Base-by-base conservation (phyloP, 1,140 invertebrate species). In the Heliconius nattereri region DNA sequence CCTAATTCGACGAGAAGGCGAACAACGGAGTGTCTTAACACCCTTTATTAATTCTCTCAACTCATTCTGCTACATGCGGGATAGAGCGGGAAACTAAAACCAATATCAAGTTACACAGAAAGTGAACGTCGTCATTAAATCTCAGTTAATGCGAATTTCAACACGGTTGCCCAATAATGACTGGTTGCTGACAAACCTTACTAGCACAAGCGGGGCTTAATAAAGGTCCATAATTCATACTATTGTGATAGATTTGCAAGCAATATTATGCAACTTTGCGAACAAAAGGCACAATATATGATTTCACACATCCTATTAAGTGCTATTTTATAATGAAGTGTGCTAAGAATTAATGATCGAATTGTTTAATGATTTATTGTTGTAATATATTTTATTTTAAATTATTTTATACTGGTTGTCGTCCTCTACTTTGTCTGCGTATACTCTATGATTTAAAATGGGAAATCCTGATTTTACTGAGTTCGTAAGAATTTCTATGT, bases 201-300 rank as follows among this genome's bases (percentile, higher is more conserved):
- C 23, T 57, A 57, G 54, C 54, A 23, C 13, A 57, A 57, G 54
- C 54, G 54, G 20, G 3, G 49, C 11, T 57, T 23, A 57, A 57
- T 57, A 57, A 57, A 57, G 54, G 54, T 23, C 54, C 23, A 57
- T 57, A 57, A 57, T 57, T 57, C 54, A 57, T 57, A 11, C n/a
- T 57, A 57, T 57, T 73, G 37, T 73, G 72, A 45, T 73, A 73
- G 72, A 73, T 73, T 73, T 73, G 23, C 72, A 11, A 45, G 37
- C 40, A 26, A 73, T 73, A 73, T 73, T 52, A 29, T 73, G 72
- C 72, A 73, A 73, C n/a, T 40, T 73, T 49, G 23, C 23, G 72
- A 73, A 73, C 72, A 73, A 73, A 52, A 45, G 72, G 5, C 40
- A 11, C 11, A 32, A 71, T 71, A 32, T 71, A 73, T 73, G 23